A percentile compares a stretch with the other conserved stretches of the same genome.
Evolutionary conservation across 2,888 invertebrate genomes (phyloP).

Genomic region (Saturnia japonica): DNA sequence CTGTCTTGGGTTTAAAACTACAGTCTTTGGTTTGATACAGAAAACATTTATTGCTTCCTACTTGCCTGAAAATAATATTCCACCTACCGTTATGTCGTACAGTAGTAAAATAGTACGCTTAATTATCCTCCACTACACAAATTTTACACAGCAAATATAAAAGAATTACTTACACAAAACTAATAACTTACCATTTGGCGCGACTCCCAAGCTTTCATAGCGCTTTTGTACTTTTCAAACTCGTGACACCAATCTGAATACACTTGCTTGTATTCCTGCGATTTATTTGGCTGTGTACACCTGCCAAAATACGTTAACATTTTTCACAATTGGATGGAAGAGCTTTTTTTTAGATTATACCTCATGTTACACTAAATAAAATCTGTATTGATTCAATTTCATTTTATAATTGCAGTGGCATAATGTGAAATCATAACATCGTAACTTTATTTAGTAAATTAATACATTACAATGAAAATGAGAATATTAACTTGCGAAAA

Average conservation of each 20-base stretch:
- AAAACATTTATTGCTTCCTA: neutral
- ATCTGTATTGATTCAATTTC: too few relatives aligned
- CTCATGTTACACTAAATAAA: neutral
- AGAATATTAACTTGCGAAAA: neutral
- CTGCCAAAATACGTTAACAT: constrained; percentile 45
- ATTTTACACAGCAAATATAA: too few relatives aligned
- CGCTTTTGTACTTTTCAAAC: constrained; percentile 86
- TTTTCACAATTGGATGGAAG: neutral
- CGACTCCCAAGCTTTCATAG: constrained; percentile 84
- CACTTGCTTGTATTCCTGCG: constrained; percentile 83
- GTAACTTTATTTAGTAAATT: too few relatives aligned
- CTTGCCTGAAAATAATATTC: neutral
- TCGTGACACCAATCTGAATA: constrained; percentile 89
- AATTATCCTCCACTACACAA: neutral
- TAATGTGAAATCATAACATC: too few relatives aligned
- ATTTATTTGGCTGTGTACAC: constrained; percentile 81
- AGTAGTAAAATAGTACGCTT: neutral
- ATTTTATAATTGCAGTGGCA: too few relatives aligned
- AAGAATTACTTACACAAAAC: neutral
- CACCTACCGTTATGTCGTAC: neutral
- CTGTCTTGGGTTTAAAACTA: neutral
- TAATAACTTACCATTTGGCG: constrained; percentile 79
- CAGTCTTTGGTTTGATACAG: neutral
- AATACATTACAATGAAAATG: too few relatives aligned
- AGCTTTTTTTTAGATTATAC: neutral